Conservation (phyloP, 2,888 invertebrate genomes). For the Oxystoma pomonae region DNA sequence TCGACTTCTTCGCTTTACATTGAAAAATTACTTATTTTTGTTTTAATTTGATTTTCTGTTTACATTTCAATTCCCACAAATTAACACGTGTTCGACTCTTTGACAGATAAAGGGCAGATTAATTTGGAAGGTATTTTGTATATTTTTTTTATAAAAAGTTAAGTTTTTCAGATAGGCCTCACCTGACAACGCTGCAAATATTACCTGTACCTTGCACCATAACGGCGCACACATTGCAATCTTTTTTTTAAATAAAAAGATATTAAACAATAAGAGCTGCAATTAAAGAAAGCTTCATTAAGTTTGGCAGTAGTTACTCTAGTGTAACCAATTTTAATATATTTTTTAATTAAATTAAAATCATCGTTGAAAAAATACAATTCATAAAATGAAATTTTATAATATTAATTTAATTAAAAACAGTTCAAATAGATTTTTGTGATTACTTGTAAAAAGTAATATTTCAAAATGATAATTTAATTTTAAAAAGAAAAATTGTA, state of each 20-base stretch:
- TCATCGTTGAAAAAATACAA: no score
- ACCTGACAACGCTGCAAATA: constrained; percentile 25
- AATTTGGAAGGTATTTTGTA: constrained; percentile 32
- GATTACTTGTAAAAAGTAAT: no score
- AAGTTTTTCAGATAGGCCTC: constrained; percentile 23
- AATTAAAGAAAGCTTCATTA: no score
- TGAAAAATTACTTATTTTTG: constrained; percentile 12
- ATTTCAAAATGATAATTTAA: no score
- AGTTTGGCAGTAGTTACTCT: no score
- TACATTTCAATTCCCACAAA: constrained; percentile 32
- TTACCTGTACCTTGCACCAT: background rate
- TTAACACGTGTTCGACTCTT: constrained; percentile 29
- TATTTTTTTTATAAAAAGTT: constrained; percentile 16
- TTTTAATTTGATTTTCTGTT: constrained; percentile 19
- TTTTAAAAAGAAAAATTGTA: no score
- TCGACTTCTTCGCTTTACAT: constrained; percentile 6
- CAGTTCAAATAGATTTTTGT: no score
- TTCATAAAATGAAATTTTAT: no score
- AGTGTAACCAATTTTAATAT: no score
- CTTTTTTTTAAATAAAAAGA: background rate
- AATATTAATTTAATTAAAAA: no score
- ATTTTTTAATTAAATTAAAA: no score
- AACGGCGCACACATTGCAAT: background rate
- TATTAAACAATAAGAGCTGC: background rate
- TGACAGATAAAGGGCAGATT: constrained; percentile 34